These are phyloP conservation scores for Hipparchia semele DNA, from an alignment of 2,888 invertebrate species.

Conservation along the genomic window DNA sequence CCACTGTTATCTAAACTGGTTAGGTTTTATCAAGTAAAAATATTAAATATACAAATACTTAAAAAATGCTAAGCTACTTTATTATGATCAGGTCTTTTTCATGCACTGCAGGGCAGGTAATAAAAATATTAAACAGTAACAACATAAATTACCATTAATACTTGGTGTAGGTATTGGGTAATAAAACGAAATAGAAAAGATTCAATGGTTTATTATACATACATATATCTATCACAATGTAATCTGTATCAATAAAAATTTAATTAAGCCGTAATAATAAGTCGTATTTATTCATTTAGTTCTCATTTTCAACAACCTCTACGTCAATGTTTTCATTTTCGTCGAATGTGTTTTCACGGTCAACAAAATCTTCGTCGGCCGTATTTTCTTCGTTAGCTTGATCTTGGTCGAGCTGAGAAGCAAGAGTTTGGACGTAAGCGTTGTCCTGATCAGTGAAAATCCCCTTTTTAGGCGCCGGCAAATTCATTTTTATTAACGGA, in stretches of 20 bases:
- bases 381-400: neutral
- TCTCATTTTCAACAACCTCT: neutral
- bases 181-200: too few species aligned
- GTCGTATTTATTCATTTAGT: neutral
- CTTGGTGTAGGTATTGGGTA: too few species aligned
- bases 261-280: neutral
- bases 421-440: neutral
- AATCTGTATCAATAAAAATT: neutral
- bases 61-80: too few species aligned
- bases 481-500: conserved; percentile 1
- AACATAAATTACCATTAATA: too few species aligned
- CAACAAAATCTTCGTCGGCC: neutral
- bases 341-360: neutral
- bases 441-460: neutral
- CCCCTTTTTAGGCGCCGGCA: conserved; percentile 7
- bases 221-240: too few species aligned
- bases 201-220: too few species aligned
- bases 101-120: too few species aligned
- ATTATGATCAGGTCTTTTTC: too few species aligned
- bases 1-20: too few species aligned
- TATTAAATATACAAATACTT: too few species aligned
- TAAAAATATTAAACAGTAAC: too few species aligned
- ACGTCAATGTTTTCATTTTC: neutral
- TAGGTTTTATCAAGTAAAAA: too few species aligned
- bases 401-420: neutral